phyloP scores from a whole-genome alignment of 1,140 invertebrate genomes.

The Cryptotermes secundus region DNA sequence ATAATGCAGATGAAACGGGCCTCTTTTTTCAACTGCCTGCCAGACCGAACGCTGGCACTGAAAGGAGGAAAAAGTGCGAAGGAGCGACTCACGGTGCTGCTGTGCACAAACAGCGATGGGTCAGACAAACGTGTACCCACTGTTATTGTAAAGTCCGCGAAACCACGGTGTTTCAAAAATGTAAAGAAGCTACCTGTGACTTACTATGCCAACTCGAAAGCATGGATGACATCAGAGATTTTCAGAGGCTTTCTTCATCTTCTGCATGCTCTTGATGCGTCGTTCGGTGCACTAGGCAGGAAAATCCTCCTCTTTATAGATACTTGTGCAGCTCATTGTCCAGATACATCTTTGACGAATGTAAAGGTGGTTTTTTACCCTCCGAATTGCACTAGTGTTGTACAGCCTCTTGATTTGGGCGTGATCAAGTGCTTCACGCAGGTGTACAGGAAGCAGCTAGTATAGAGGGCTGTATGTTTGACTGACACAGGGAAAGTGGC shows the following conservation, averaged over 20 bases:
- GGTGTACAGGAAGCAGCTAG: conserved; percentile 41
- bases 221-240: conserved; percentile 42
- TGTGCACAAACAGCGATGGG: conserved; percentile 47
- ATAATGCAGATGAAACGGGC: conserved; percentile 52
- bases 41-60: conserved; percentile 40
- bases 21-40: conserved; percentile 48
- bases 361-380: conserved; percentile 50
- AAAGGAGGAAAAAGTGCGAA: conserved; percentile 48
- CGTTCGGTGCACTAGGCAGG: conserved; percentile 43
- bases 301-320: conserved; percentile 52
- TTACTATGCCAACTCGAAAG: conserved; percentile 46
- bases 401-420: no score
- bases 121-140: conserved; percentile 45
- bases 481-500: conserved; percentile 34
- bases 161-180: conserved; percentile 45
- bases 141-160: conserved; percentile 44
- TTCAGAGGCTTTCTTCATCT: conserved; percentile 41
- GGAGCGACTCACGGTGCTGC: conserved; percentile 46
- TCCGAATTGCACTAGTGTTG: conserved; percentile 37
- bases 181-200: conserved; percentile 44
- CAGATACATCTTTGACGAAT: conserved; percentile 38
- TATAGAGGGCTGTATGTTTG: conserved; percentile 40
- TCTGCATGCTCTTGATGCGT: conserved; percentile 39
- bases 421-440: no score
- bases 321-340: conserved; percentile 47